Percentiles rank a stretch among this genome's conserved stretches.
These are phyloP conservation scores for Aulostomus chinensis DNA, from an alignment of 2,797 vertebrate species.

Conservation along the genomic window DNA sequence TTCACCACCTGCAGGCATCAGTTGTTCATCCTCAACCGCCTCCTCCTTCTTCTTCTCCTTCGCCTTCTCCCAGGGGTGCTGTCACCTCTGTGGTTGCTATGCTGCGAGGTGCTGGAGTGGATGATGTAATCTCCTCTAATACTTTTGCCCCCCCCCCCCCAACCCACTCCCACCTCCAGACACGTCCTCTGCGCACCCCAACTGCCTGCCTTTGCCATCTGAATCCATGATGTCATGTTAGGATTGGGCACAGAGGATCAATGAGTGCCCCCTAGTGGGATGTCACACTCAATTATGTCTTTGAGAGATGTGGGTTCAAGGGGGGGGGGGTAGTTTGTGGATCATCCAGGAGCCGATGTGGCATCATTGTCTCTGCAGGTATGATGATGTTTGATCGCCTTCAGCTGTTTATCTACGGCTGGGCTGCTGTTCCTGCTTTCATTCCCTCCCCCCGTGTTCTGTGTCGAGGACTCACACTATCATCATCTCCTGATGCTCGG, in stretches of 20 bases:
- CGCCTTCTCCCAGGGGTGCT: conserved; percentile 63
- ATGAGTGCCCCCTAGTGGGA: conserved; percentile 73
- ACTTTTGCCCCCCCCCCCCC: conserved; percentile 70
- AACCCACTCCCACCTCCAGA: neutral
- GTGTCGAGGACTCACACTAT: too few species aligned
- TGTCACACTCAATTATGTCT: conserved; percentile 65
- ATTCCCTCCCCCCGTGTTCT: too few species aligned
- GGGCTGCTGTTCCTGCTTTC: too few species aligned
- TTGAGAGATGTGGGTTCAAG: too few species aligned
- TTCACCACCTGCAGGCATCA: conserved; percentile 49
- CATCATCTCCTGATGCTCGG: too few species aligned
- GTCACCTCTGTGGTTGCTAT: conserved; percentile 82
- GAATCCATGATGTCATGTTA: conserved; percentile 72
- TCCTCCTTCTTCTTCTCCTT: conserved; percentile 32
- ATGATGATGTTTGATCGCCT: too few species aligned
- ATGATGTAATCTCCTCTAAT: conserved; percentile 90
- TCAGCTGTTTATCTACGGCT: too few species aligned
- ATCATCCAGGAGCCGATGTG: too few species aligned
- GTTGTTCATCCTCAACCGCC: conserved; percentile 55
- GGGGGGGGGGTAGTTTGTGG: too few species aligned
- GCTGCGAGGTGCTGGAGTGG: conserved; percentile 73
- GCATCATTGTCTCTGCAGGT: too few species aligned
- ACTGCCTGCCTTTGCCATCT: conserved; percentile 51
- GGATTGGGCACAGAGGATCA: conserved; percentile 58
- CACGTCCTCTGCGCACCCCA: conserved; percentile 37